A percentile compares a stretch with the other conserved stretches of the same genome.
phyloP scores from a whole-genome alignment of 2,888 invertebrate species.

The Netelia fuscicornis region DNA sequence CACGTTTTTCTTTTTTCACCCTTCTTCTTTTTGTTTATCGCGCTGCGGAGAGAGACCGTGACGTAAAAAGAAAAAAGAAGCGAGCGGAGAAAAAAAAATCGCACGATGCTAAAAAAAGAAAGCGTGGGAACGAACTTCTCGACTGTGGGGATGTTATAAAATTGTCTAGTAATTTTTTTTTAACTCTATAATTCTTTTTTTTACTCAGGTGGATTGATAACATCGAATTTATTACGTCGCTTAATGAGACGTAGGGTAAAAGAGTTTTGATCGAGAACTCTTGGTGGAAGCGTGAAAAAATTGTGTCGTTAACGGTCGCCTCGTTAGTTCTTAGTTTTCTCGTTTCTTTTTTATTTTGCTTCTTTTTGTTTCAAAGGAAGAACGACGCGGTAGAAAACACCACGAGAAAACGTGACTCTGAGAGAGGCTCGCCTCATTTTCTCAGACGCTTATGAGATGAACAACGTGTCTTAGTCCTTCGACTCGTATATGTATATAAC shows the following conservation, averaged over 20 bases:
- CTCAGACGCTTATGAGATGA: neutral
- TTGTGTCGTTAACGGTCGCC: neutral
- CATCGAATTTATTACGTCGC: neutral
- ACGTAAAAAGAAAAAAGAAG: too few relatives aligned
- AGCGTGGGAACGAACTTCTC: neutral
- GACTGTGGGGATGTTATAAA: neutral
- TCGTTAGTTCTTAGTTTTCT: neutral
- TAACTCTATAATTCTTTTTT: neutral
- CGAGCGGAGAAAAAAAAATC: neutral
- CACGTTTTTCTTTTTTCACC: constrained; percentile 10
- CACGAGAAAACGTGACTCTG: constrained; percentile 3
- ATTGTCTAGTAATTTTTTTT: neutral
- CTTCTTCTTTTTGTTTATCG: neutral
- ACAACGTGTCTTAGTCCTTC: neutral
- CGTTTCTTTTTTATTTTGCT: neutral
- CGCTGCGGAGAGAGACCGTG: too few relatives aligned
- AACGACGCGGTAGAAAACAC: neutral
- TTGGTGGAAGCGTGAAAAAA: too few relatives aligned
- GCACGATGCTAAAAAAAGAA: neutral
- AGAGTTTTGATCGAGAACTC: too few relatives aligned
- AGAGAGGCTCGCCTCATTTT: neutral
- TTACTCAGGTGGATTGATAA: too few relatives aligned
- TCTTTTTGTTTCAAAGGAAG: neutral
- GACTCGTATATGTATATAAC: neutral
- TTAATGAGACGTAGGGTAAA: too few relatives aligned